Percentiles rank a stretch among this genome's conserved stretches.
These are phyloP conservation scores for Prietella phreatophila DNA, from an alignment of 2,113 vertebrate genomes.

Conservation along the genomic window DNA sequence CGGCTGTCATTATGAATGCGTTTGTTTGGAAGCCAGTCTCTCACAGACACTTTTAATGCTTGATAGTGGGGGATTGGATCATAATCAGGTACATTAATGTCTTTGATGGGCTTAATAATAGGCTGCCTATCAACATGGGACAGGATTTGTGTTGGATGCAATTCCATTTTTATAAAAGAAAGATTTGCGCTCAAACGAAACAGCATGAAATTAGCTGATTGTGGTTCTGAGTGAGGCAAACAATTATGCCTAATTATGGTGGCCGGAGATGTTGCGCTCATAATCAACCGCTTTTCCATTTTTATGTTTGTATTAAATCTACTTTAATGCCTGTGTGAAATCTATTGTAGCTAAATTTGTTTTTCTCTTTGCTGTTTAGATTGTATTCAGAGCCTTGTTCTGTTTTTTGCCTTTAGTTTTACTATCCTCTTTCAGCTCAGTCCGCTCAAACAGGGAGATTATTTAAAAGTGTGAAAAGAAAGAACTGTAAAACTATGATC, in stretches of 20 bases:
- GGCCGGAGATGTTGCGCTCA: neutral
- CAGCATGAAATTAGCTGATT: constrained; percentile 29
- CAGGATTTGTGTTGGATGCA: constrained; percentile 1
- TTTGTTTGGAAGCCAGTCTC: neutral
- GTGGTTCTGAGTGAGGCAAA: constrained; percentile 18
- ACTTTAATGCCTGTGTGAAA: neutral
- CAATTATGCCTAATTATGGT: constrained; percentile 28
- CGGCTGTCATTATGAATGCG: neutral
- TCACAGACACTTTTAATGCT: neutral
- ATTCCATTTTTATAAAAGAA: constrained; percentile 21
- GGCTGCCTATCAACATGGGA: constrained; percentile 37
- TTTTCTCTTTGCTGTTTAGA: neutral
- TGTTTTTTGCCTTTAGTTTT: neutral
- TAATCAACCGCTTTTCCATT: constrained; percentile 21
- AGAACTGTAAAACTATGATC: constrained; percentile 18
- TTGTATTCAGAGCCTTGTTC: neutral
- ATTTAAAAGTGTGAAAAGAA: constrained; percentile 13
- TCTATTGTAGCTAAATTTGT: neutral
- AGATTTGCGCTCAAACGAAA: neutral
- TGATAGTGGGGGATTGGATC: constrained; percentile 3
- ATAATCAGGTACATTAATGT: constrained; percentile 34
- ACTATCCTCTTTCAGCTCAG: neutral
- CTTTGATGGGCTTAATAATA: constrained; percentile 40
- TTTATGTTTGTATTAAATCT: constrained; percentile 6
- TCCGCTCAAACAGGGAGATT: constrained; percentile 30